Evolutionary conservation across 1,140 invertebrate species (phyloP).

Genomic region (Drosophila repleta): DNA sequence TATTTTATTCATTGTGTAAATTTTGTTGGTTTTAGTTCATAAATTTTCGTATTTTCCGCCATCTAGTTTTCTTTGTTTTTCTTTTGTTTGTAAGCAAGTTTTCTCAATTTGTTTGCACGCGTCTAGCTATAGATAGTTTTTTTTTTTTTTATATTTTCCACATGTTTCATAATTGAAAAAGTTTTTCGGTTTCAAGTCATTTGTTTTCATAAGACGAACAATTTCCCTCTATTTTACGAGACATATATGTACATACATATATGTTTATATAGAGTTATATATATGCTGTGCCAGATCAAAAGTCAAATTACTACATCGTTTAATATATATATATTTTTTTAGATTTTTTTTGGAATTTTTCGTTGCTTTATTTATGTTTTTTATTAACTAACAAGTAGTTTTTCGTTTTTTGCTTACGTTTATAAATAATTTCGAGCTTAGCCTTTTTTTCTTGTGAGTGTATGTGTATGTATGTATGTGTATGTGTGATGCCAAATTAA

Average conservation of each 20-base stretch:
- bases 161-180: constrained; percentile 35
- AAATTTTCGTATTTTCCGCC: constrained; percentile 37
- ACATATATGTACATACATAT: not conserved
- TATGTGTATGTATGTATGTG: constrained; percentile 28
- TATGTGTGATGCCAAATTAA: constrained; percentile 56
- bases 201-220: constrained; percentile 44
- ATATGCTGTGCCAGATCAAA: constrained; percentile 42
- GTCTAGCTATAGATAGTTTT: constrained; percentile 59
- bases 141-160: constrained; percentile 17
- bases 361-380: constrained; percentile 61
- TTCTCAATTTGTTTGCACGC: constrained; percentile 63
- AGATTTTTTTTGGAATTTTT: constrained; percentile 64
- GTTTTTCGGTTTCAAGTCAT: constrained; percentile 37
- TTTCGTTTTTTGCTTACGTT: constrained; percentile 40
- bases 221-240: constrained; percentile 31
- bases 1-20: constrained; percentile 76
- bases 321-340: constrained; percentile 13
- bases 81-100: constrained; percentile 49
- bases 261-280: constrained; percentile 10
- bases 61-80: constrained; percentile 32
- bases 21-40: constrained; percentile 63
- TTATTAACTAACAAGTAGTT: constrained; percentile 71
- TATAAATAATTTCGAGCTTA: constrained; percentile 77
- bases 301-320: constrained; percentile 41
- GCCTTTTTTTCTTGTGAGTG: constrained; percentile 61